A percentile compares a stretch with the other conserved stretches of the same genome.
Conservation (phyloP, 2,888 invertebrate species). For the Phorcus lineatus region DNA sequence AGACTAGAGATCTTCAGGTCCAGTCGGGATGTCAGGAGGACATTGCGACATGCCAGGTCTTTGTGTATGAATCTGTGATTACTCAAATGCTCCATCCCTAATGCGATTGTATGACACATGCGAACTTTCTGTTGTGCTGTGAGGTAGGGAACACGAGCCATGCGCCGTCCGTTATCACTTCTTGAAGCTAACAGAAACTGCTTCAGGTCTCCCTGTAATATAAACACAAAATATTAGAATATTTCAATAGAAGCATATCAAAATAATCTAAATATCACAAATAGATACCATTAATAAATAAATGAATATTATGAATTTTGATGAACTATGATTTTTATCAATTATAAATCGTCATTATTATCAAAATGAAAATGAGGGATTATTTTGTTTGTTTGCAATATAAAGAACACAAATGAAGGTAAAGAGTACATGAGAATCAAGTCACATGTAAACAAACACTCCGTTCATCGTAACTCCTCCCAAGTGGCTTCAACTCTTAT, state of each 20-base stretch:
- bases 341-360: no score
- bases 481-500: no score
- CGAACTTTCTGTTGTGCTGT: constrained; percentile 75
- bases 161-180: constrained; percentile 78
- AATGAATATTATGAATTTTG: no score
- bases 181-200: constrained; percentile 79
- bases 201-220: constrained; percentile 89
- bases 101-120: constrained; percentile 83
- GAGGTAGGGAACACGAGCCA: constrained; percentile 80
- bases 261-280: background rate
- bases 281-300: no score
- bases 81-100: constrained; percentile 87
- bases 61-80: constrained; percentile 88
- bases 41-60: constrained; percentile 94
- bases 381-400: no score
- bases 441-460: no score
- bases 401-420: no score
- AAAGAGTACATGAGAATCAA: no score
- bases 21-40: constrained; percentile 87
- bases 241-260: no score
- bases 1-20: constrained; percentile 88
- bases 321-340: no score
- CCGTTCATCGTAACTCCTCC: no score
- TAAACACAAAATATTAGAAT: background rate
- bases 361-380: no score